phyloP scores from a whole-genome alignment of 2,113 vertebrate genomes.

The Periophthalmus modestus region DNA sequence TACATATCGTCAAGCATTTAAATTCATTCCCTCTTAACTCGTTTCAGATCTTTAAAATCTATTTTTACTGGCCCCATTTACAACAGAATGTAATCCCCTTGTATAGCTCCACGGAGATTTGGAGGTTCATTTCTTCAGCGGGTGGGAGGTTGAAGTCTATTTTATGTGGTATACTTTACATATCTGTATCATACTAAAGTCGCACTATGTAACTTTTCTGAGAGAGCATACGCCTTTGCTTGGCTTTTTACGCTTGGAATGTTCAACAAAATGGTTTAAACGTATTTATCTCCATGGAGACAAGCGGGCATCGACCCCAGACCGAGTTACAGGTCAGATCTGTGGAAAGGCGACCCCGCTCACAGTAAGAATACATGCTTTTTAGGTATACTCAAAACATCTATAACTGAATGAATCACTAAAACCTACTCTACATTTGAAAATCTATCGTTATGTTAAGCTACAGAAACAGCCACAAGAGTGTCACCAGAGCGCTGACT shows the following conservation, averaged over 20 bases:
- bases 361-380: no score
- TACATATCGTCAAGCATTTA: background rate
- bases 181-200: background rate
- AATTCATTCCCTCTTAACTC: background rate
- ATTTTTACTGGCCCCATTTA: background rate
- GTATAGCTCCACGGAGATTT: background rate
- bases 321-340: no score
- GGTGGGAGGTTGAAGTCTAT: constrained; percentile 24
- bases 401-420: no score
- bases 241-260: no score
- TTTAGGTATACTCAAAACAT: no score
- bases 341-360: no score
- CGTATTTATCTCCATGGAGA: no score
- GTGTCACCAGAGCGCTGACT: constrained; percentile 9
- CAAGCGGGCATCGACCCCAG: no score
- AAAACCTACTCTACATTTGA: background rate
- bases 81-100: background rate
- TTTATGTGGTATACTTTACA: constrained; percentile 20
- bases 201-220: no score
- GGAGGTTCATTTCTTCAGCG: constrained; percentile 7
- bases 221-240: no score
- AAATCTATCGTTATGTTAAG: background rate
- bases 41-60: background rate
- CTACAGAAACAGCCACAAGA: background rate
- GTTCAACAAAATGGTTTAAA: no score